Conservation (phyloP, 2,113 vertebrate genomes). For the Pelmatolapia mariae region DNA sequence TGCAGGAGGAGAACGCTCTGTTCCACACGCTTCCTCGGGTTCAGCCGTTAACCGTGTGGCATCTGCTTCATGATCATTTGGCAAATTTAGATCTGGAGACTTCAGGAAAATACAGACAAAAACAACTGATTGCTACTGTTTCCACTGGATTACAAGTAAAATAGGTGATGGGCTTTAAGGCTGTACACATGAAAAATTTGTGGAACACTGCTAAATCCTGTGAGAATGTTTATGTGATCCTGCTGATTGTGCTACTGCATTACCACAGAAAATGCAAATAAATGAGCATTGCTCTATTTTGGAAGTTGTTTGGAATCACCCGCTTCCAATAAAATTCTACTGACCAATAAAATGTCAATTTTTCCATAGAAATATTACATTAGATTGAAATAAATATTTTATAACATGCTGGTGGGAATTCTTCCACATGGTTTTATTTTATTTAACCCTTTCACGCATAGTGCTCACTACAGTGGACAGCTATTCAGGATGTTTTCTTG, state of each 20-base stretch:
- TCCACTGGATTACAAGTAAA: background rate
- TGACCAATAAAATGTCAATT: background rate
- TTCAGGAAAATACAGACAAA: constrained; percentile 11
- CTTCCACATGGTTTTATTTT: background rate
- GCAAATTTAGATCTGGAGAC: constrained; percentile 4
- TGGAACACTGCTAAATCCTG: background rate
- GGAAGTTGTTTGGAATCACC: background rate
- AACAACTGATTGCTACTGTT: background rate
- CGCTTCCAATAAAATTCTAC: background rate
- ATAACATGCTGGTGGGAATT: background rate
- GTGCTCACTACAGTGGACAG: background rate
- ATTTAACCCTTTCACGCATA: background rate
- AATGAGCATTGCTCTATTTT: background rate
- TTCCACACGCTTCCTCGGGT: background rate
- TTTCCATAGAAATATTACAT: background rate
- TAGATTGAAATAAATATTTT: background rate
- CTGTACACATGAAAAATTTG: background rate
- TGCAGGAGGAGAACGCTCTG: background rate
- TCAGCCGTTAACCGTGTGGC: background rate
- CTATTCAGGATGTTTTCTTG: background rate
- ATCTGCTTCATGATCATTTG: background rate
- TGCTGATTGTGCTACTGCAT: background rate
- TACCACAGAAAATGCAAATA: background rate
- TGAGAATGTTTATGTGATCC: background rate
- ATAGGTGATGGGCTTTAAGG: background rate